These are phyloP conservation scores for Patella ulyssiponensis DNA, from an alignment of 2,888 invertebrate species.

Conservation along the genomic window DNA sequence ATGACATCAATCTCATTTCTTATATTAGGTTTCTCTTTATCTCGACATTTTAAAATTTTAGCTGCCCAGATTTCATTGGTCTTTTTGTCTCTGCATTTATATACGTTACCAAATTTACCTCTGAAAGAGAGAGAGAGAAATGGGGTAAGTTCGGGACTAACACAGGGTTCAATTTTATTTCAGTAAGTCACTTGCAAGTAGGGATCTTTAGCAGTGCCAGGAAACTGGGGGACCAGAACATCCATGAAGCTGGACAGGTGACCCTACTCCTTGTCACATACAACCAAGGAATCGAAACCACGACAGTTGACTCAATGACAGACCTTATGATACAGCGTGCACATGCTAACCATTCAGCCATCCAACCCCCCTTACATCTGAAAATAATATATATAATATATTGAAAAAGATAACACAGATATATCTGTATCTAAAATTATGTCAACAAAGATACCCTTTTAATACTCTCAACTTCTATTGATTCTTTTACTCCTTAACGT, in stretches of 20 bases:
- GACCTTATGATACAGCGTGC: too few relatives aligned
- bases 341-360: too few relatives aligned
- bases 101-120: slow-evolving; percentile 75
- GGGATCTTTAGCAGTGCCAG: too few relatives aligned
- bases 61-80: slow-evolving; percentile 83
- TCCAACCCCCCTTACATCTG: slow-evolving; percentile 68
- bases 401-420: not conserved
- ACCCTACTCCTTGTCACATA: too few relatives aligned
- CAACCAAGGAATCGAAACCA: too few relatives aligned
- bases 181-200: too few relatives aligned
- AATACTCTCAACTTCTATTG: not conserved
- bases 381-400: not conserved
- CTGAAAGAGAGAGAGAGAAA: slow-evolving; percentile 51
- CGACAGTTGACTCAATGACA: too few relatives aligned
- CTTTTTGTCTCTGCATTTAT: slow-evolving; percentile 77
- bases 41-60: slow-evolving; percentile 87
- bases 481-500: slow-evolving; percentile 64
- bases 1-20: slow-evolving; percentile 97
- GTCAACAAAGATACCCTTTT: not conserved
- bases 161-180: too few relatives aligned
- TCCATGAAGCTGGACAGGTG: too few relatives aligned
- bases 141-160: too few relatives aligned
- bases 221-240: too few relatives aligned
- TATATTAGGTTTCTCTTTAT: slow-evolving; percentile 90
- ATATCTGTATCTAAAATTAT: not conserved